Evolutionary conservation across 1,140 invertebrate species (phyloP), one percentile per base, ranked within the genome.

Genomic region (Trigoniulus corallinus): DNA sequence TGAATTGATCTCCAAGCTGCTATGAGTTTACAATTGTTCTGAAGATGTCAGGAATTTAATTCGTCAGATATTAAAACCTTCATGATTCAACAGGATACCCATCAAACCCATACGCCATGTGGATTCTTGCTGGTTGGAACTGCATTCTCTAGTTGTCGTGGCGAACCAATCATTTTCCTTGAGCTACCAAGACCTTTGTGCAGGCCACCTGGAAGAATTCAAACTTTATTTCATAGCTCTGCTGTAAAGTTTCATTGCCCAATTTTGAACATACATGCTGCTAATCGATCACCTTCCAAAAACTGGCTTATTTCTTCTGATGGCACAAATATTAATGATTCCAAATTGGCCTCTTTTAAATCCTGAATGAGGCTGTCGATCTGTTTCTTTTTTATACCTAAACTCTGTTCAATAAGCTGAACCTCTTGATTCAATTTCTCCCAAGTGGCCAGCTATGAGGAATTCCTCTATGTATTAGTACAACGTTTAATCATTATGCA

Each of bases 41-140:
- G n/a, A n/a, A n/a, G n/a, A n/a, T n/a, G n/a, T n/a, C n/a, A n/a
- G n/a, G n/a, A n/a, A n/a, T n/a, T n/a, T n/a, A n/a, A n/a, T n/a
- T n/a, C n/a, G n/a, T n/a, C n/a, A n/a, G n/a, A n/a, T n/a, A n/a
- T n/a, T n/a, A n/a, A n/a, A n/a, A n/a, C n/a, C n/a, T n/a, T n/a
- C n/a, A n/a, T n/a, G n/a, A n/a, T n/a, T n/a, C n/a, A n/a, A n/a
- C 21, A 23, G 20, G 21, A 51, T 51, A 23, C 20, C 29, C 13
- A 26, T 62, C 53, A 94, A 39, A 95, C 88, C 89, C 89, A 95
- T 47, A 95, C 88, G 23, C 89, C 89, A 62, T 94, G 88, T 37
- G 88, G 88, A 69, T 93, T 93, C 69, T 92, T 91, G 65, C 84
- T 91, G 18, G 88, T 91, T 40, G 88, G 86, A 43, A 91, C 86